These are phyloP conservation scores for Limosa lapponica DNA, from an alignment of 2,797 vertebrate genomes.

Conservation along the genomic window DNA sequence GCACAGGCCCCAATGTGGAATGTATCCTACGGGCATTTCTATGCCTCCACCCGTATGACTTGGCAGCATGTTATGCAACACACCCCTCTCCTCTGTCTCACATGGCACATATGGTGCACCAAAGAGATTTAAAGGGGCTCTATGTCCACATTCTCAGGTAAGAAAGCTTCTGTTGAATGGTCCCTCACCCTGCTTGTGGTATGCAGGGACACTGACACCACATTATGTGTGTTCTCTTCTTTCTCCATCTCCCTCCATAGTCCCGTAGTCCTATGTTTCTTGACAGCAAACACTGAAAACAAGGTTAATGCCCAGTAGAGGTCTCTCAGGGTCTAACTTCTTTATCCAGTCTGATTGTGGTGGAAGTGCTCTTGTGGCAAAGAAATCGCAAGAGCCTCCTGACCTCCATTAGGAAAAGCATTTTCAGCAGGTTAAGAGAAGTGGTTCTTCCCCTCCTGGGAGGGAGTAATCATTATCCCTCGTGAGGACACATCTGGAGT, in stretches of 20 bases:
- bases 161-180: neutral
- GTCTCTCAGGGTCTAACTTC: neutral
- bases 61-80: accelerated
- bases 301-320: neutral
- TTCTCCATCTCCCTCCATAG: neutral
- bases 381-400: neutral
- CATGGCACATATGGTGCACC: accelerated
- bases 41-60: accelerated
- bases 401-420: neutral
- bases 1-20: neutral
- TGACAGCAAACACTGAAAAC: neutral
- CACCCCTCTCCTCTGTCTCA: neutral
- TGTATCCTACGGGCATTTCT: accelerated
- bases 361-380: neutral
- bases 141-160: neutral
- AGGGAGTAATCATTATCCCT: accelerated
- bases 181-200: neutral
- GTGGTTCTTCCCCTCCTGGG: accelerated
- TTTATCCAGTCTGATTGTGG: neutral
- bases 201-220: neutral
- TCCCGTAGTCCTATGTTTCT: neutral
- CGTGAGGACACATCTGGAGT: neutral
- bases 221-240: neutral
- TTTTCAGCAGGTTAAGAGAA: neutral
- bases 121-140: neutral